Evolutionary conservation across 2,797 vertebrate genomes (phyloP), one percentile per base, ranked within the genome.

Genomic region (Amazona ochrocephala): DNA sequence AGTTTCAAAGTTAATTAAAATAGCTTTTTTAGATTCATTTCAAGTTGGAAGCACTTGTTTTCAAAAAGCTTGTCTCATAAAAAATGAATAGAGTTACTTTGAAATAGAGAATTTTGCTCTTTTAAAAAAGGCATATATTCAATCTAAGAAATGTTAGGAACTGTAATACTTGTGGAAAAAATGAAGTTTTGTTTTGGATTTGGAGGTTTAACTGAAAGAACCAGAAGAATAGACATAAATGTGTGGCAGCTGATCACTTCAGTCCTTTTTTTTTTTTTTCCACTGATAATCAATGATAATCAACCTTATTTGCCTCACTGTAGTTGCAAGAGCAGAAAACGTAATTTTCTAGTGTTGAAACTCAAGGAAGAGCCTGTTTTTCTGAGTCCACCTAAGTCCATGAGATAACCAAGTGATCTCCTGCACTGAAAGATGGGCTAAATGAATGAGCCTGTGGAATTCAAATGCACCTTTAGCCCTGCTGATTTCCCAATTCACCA

Each of bases 401-500:
- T 3, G 5, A 56, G 26, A 30, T 27, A 85, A 12, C 9, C 51
- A 13, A 22, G 34, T 72, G 22, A 39, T 29, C 13, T 54, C 20
- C 21, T 7, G 1, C 15, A 5, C 0, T 68, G 29, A 19, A 71
- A 71, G 23, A 22, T 8, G 22, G 11, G 20, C 7, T 68, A 34
- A 66, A 82, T 32, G 9, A 71, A 74, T 29, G 41, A 65, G 24
- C 7, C 26, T 4, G 12, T 74, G 73, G 48, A 93, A 93, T 86
- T 78, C 24, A 94, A 88, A 87, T 18, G 39, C 58, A 91, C 70
- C 72, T 80, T 87, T 56, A 88, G 32, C 54, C 22, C 42, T 41
- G 21, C 64, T 88, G 9, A 47, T 94, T 92, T 96, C 78, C 85
- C 84, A 80, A 61, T 80, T 83, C 89, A 68, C 21, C 72, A 92